Conservation (phyloP, 2,797 vertebrate genomes). For the Halcyon leucocephala region DNA sequence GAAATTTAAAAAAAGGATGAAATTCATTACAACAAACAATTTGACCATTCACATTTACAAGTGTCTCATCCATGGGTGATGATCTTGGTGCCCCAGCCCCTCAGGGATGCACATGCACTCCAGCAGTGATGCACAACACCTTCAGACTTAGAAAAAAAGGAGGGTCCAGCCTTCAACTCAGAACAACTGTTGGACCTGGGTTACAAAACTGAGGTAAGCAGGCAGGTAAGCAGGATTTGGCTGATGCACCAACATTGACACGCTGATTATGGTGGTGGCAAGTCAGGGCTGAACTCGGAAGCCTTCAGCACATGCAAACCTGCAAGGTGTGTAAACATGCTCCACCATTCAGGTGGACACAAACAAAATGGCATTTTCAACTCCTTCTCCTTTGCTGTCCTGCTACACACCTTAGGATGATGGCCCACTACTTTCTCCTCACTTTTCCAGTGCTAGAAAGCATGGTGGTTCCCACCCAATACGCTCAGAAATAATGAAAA, state of each 20-base stretch:
- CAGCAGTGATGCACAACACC: background rate
- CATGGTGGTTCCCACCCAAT: rapidly evolving
- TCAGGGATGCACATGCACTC: rapidly evolving
- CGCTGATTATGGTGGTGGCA: background rate
- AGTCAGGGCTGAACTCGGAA: background rate
- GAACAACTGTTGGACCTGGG: background rate
- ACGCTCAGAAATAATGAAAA: background rate
- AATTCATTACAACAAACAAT: background rate
- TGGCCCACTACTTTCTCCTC: background rate
- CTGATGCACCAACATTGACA: rapidly evolving
- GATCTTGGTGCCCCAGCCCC: background rate
- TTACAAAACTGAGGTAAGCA: background rate
- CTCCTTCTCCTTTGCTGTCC: background rate
- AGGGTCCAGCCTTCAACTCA: background rate
- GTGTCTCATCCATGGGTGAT: background rate
- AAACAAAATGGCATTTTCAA: background rate
- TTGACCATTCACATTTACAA: background rate
- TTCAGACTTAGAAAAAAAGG: background rate
- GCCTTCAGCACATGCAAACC: background rate
- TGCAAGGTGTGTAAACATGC: background rate
- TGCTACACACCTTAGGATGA: background rate
- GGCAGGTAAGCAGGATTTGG: background rate
- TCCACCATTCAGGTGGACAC: background rate
- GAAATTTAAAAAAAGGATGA: background rate
- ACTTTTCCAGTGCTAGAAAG: background rate